These are phyloP conservation scores for Plestiodon gilberti DNA, from an alignment of 2,113 vertebrate genomes.

Conservation along the genomic window DNA sequence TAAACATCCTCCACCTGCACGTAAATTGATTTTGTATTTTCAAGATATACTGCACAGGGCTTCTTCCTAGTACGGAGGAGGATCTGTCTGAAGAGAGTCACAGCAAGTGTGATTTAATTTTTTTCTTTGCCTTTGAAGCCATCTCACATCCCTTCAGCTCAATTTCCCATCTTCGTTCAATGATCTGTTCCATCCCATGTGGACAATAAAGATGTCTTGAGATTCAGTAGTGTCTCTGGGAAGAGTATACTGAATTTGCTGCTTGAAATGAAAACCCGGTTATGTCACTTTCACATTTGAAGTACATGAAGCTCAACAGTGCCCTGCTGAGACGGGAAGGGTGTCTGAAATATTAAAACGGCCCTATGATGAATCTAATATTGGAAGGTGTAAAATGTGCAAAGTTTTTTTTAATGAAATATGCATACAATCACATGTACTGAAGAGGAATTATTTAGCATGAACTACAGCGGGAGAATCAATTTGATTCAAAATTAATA, in stretches of 20 bases:
- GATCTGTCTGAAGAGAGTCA: constrained; percentile 32
- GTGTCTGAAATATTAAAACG: constrained; percentile 33
- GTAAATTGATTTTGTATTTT: constrained; percentile 52
- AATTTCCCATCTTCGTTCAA: background rate
- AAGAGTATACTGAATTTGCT: constrained; percentile 25
- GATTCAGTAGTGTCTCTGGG: background rate
- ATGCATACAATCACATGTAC: background rate
- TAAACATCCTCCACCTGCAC: constrained; percentile 52
- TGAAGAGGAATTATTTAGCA: background rate
- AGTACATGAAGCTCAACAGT: constrained; percentile 14
- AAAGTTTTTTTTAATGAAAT: background rate
- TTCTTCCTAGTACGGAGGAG: constrained; percentile 17
- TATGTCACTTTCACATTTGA: background rate
- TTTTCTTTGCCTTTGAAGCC: constrained; percentile 9
- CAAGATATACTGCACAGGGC: background rate
- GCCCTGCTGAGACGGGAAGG: background rate
- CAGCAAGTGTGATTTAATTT: constrained; percentile 14
- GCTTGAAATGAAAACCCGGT: constrained; percentile 28
- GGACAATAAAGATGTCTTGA: constrained; percentile 30
- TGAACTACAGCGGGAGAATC: background rate
- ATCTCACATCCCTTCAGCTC: constrained; percentile 8
- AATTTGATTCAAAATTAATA: background rate
- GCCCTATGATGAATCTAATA: constrained; percentile 18
- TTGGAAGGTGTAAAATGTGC: background rate
- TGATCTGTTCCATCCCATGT: background rate